Evolutionary conservation across 2,888 invertebrate species (phyloP).

Genomic region (Conus canariensis): DNA sequence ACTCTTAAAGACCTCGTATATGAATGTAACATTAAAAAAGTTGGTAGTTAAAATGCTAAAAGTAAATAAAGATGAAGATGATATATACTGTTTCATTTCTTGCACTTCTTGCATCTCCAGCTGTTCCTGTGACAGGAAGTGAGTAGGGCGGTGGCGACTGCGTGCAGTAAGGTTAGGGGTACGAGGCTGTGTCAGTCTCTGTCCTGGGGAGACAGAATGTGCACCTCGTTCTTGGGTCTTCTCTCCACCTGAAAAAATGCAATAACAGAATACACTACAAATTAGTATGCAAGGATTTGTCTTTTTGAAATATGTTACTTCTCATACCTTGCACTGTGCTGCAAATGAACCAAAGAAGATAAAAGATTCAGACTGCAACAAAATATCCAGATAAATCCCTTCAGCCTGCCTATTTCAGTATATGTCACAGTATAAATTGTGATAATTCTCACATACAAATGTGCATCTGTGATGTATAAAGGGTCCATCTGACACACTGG

Average conservation of each 20-base stretch:
- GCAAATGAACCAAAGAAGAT: too few species aligned
- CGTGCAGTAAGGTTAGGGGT: slow-evolving; percentile 80
- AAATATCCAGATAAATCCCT: too few species aligned
- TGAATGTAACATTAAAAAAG: too few species aligned
- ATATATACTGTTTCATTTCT: slow-evolving; percentile 83
- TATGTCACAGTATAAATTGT: too few species aligned
- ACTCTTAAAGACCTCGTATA: too few species aligned
- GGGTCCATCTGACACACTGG: too few species aligned
- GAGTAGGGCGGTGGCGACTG: slow-evolving; percentile 81
- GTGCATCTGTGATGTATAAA: too few species aligned
- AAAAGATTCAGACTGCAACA: too few species aligned
- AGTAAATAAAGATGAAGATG: slow-evolving; percentile 34
- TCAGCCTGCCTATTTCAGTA: too few species aligned
- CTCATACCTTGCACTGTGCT: too few species aligned
- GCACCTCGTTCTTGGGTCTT: neutral
- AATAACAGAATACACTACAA: neutral
- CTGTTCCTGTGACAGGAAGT: slow-evolving; percentile 83
- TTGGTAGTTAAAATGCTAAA: neutral
- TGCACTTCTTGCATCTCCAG: slow-evolving; percentile 84
- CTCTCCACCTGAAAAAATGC: slow-evolving; percentile 8
- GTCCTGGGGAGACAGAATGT: slow-evolving; percentile 54
- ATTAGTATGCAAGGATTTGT: neutral
- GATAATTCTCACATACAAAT: too few species aligned
- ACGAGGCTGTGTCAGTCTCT: slow-evolving; percentile 71
- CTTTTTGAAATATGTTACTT: too few species aligned